Evolutionary conservation across 2,888 invertebrate species (phyloP), one percentile per base, ranked within the genome.

Genomic region (Drosophila differens): DNA sequence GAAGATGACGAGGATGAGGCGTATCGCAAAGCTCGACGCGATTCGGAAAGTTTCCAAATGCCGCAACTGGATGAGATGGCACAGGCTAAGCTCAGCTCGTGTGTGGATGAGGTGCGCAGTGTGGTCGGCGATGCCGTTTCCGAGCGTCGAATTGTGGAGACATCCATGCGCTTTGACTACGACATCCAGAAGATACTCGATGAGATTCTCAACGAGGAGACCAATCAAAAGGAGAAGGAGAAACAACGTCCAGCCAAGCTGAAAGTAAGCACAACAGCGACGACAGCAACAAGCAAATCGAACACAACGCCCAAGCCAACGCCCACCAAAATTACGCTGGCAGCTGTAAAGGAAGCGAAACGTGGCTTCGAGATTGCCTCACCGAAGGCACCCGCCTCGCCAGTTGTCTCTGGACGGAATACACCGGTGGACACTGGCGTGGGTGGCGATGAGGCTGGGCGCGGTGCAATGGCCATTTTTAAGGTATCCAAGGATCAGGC

Each of bases 31-130:
- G 80, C 87, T 1, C 83, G 93, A 1, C 85, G 93, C 3, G 93
- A 93, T 74, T 93, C 93, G 0, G 92, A 94, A 35, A 93, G 95
- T 82, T 92, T 95, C 73, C 94, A 94, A 74, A 92, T 93, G 83
- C 94, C 94, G 30, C 91, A 92, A 32, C 93, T 97, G 5, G 94
- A 94, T 54, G 96, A 97, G 71, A 92, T 95, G 2, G 96, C 97
- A 64, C 95, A 95, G 94, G 96, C 95, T 0, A 96, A 96, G 91
- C 94, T 98, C 2, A 95, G 96, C 91, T 97, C 97, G 0, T 98
- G 98, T 86, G 94, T 98, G 63, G 97, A 98, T 88, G 96, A 96
- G 91, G 95, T 98, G 41, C 95, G 96, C 70, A 96, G 96, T 91
- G 95, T 97, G 10, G 94, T 98, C 59, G 98, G 97, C 7, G 96